Evolutionary conservation across 2,113 vertebrate genomes (phyloP).

Genomic region (Scartelaos histophorus): DNA sequence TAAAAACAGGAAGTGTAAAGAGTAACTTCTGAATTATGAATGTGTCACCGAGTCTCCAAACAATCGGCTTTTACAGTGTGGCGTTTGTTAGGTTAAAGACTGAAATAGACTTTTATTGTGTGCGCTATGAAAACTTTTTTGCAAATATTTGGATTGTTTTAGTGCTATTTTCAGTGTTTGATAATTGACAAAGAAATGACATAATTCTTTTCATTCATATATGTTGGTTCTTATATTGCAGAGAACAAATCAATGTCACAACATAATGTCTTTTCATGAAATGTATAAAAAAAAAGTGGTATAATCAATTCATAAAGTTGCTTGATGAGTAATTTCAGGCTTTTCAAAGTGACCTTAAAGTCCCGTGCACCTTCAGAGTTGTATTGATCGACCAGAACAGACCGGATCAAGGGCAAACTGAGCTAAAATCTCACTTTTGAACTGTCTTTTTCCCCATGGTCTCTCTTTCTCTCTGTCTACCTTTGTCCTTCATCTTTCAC

Average conservation of each 20-base stretch:
- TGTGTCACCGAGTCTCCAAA: neutral
- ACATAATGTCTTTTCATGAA: too few relatives aligned
- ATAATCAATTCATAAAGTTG: too few relatives aligned
- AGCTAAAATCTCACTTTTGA: neutral
- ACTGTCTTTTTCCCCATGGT: neutral
- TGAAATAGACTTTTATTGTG: neutral
- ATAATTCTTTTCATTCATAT: too few relatives aligned
- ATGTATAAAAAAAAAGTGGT: too few relatives aligned
- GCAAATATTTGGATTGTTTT: too few relatives aligned
- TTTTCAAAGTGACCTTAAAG: neutral
- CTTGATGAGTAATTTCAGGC: neutral
- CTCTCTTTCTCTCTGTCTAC: neutral
- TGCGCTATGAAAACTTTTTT: too few relatives aligned
- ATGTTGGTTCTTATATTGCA: too few relatives aligned
- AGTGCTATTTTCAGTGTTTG: too few relatives aligned
- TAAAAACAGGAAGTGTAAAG: neutral
- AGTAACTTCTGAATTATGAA: slow-evolving; percentile 3
- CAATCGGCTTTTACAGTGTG: neutral
- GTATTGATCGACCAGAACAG: slow-evolving; percentile 3
- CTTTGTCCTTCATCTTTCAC: slow-evolving; percentile 6
- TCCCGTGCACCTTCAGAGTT: neutral
- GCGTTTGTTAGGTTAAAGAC: neutral
- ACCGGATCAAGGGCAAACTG: neutral
- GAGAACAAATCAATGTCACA: too few relatives aligned
- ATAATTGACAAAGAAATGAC: too few relatives aligned